Conservation (phyloP, 2,888 invertebrate species). For the Drymonia ruficornis region DNA sequence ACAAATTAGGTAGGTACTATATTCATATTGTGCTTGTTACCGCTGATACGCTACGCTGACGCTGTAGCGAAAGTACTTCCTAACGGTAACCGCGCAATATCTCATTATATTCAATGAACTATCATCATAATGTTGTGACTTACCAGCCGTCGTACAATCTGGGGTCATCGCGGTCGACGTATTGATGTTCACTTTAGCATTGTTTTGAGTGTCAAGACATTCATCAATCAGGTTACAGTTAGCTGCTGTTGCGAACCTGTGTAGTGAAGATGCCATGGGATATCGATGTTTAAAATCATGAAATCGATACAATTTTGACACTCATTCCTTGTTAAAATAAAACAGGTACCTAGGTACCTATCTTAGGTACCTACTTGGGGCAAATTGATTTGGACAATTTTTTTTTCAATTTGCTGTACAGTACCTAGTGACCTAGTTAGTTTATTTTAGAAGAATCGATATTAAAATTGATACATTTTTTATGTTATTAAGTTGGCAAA, state of each 20-base stretch:
- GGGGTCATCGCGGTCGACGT: constrained; percentile 59
- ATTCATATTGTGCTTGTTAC: no score
- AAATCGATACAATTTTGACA: no score
- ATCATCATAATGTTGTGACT: constrained; percentile 69
- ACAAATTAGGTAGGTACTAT: no score
- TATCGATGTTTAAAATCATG: not conserved
- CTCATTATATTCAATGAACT: constrained; percentile 56
- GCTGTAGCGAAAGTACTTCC: not conserved
- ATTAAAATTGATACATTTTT: no score
- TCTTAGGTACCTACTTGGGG: no score
- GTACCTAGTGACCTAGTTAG: no score
- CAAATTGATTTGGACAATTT: no score
- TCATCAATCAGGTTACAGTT: constrained; percentile 72
- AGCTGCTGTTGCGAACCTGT: constrained; percentile 44
- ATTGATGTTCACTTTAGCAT: constrained; percentile 64
- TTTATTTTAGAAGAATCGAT: no score
- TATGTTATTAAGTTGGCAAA: no score
- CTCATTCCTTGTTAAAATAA: no score
- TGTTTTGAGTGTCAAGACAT: constrained; percentile 69
- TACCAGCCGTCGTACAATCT: constrained; percentile 54
- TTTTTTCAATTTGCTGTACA: no score
- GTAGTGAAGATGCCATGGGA: not conserved
- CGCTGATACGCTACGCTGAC: not conserved
- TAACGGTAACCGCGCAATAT: constrained; percentile 49
- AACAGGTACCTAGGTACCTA: no score